Evolutionary conservation across 1,140 invertebrate genomes (phyloP), one percentile per base, ranked within the genome.

Genomic region (Drosophila nigrodunni): DNA sequence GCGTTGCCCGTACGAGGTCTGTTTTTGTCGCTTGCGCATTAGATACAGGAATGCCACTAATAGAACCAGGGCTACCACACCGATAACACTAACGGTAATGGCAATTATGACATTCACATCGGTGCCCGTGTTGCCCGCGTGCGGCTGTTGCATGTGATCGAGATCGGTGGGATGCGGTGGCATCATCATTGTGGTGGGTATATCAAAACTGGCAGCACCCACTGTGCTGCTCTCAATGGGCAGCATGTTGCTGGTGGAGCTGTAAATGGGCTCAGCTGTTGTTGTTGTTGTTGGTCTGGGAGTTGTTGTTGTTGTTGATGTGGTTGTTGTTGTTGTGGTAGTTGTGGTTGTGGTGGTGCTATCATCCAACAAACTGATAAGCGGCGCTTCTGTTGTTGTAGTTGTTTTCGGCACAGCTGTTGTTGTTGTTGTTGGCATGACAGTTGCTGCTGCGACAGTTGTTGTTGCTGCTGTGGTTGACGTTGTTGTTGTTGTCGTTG

Each of bases 1-100:
- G 30, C 97, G 94, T 92, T 97, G 96, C 0, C 96, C 96, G 78
- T 97, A 97, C 65, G 93, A 94, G 47, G 94, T 94, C 39, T 94
- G 93, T 75, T 94, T 95, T 80, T 96, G 95, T 25, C 96, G 94
- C 88, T 96, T 96, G 67, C 95, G 93, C 94, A 96, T 95, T 34
- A 96, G 92, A 58, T 96, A 94, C 94, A 96, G 91, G 52, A 96
- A 94, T 15, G 94, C 94, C 30, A 95, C 95, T 9, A 96, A 80
- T 8, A 96, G 89, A 37, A 96, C 85, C 11, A 96, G 91, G 74
- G 93, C 93, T 57, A 94, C 80, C 10, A 93, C 93, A 2, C 93
- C 94, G 37, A 94, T 93, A n/a, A 92, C 91, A 46, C 93, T 94
- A 2, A 94, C 93, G 0, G 93, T 93, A 62, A 94, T 94, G 30